Evolutionary conservation across 1,140 invertebrate species (phyloP), one percentile per base, ranked within the genome.

Genomic region (Leptopilina boulardi): DNA sequence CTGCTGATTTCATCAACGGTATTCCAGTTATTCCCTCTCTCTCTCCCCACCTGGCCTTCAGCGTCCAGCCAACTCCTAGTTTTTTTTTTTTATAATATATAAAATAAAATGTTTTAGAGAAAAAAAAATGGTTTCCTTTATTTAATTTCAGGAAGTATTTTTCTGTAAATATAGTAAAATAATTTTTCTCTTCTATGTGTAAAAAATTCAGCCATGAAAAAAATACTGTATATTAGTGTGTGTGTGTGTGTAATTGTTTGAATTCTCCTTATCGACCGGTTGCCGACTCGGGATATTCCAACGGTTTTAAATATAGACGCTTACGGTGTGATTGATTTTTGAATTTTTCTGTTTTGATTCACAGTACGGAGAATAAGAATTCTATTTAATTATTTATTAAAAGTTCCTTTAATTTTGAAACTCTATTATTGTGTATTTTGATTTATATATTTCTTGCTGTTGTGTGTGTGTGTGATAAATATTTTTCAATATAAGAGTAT

Each of bases 231-330:
- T 71, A 23, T 9, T 11, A 13, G 59, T 21, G 15, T 15, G 10
- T 13, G 70, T 38, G 19, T n/a, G 23, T 41, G 70, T 41, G 70
- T 38, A 47, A 47, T 47, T n/a, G 47, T 51, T 51, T 6, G 47
- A 51, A 51, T 51, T 51, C 47, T 38, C 34, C 5, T 9, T 38
- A 51, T 51, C 47, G 47, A 80, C 87, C 83, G 80, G 85, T 85
- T 85, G 86, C 86, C 82, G 72, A 77, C 82, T 77, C 79, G 82
- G 80, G 72, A 42, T 71, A 19, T 72, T 81, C 21, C 83, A 87
- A 87, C 83, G 87, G 83, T 85, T 82, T 83, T 86, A 51, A n/a
- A 51, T 51, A 51, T 51, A 51, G 47, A 51, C 47, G 47, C 47
- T 51, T 51, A 51, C 47, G n/a, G n/a, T 51, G 13, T 51, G 47